Evolutionary conservation across 2,888 invertebrate species (phyloP).

Genomic region (Cantharis nigra): DNA sequence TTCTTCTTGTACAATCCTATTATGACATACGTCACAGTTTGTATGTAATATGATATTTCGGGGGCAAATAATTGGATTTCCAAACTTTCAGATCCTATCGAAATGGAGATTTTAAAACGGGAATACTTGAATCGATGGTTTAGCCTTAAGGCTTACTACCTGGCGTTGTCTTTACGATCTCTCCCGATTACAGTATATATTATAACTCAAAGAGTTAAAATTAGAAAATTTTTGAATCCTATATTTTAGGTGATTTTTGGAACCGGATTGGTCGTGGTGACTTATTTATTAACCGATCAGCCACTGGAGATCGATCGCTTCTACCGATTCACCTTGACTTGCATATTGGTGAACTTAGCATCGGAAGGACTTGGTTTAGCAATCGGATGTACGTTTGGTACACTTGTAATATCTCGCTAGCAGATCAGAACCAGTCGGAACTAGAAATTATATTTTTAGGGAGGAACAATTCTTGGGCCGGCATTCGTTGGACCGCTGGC

Average conservation of each 20-base stretch:
- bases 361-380: constrained; percentile 76
- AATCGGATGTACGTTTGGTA: constrained; percentile 66
- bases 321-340: constrained; percentile 61
- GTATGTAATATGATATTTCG: constrained; percentile 60
- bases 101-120: constrained; percentile 62
- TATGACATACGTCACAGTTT: constrained; percentile 65
- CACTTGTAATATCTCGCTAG: constrained; percentile 55
- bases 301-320: constrained; percentile 68
- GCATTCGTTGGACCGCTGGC: constrained; percentile 61
- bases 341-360: constrained; percentile 65
- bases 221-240: not conserved
- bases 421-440: not conserved
- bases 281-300: constrained; percentile 68
- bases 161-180: constrained; percentile 60
- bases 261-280: constrained; percentile 57
- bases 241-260: constrained; percentile 58
- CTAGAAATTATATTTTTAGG: constrained; percentile 57
- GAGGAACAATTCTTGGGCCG: constrained; percentile 65
- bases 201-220: too few relatives aligned
- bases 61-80: not conserved
- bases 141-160: constrained; percentile 66
- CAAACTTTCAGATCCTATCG: constrained; percentile 61
- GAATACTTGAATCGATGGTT: constrained; percentile 73
- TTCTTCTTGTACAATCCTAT: constrained; percentile 69
- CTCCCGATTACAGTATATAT: constrained; percentile 51